Evolutionary conservation across 2,888 invertebrate species (phyloP).

Genomic region (Aspidiotus rigidus): DNA sequence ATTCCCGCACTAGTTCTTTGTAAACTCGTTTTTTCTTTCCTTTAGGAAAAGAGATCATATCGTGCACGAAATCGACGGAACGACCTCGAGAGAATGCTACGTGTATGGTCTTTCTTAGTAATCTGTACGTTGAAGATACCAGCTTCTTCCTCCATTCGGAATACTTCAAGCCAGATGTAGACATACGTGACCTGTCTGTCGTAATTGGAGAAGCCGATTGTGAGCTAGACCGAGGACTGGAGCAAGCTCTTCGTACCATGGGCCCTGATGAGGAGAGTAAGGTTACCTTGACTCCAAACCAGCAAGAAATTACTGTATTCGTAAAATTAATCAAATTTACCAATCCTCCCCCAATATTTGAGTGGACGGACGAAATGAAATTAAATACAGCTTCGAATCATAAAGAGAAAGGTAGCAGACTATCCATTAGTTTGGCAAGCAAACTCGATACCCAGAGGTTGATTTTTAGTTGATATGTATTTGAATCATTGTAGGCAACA

Average conservation of each 20-base stretch:
- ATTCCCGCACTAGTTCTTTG: not conserved
- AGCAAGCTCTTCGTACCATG: slow-evolving; percentile 40
- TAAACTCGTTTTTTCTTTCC: not conserved
- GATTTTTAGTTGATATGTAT: too few species aligned
- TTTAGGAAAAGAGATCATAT: slow-evolving; percentile 25
- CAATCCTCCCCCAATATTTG: slow-evolving; percentile 44
- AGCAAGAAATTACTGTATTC: slow-evolving; percentile 24
- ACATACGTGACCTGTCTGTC: slow-evolving; percentile 20
- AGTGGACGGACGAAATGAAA: slow-evolving; percentile 51
- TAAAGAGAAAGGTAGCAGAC: slow-evolving; percentile 44
- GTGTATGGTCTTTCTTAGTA: slow-evolving; percentile 22
- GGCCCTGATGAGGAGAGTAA: slow-evolving; percentile 37
- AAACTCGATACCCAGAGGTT: too few species aligned
- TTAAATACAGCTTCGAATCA: slow-evolving; percentile 47
- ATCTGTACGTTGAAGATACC: slow-evolving; percentile 30
- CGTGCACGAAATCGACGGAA: slow-evolving; percentile 3
- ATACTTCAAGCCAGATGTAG: slow-evolving; percentile 27
- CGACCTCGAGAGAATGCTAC: slow-evolving; percentile 19
- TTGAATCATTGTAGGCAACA: slow-evolving; percentile 46
- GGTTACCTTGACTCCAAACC: slow-evolving; percentile 29
- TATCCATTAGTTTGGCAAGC: not conserved
- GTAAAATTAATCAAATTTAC: slow-evolving; percentile 36
- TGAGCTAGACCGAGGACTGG: slow-evolving; percentile 40
- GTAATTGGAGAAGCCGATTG: slow-evolving; percentile 41
- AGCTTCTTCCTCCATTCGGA: slow-evolving; percentile 23